phyloP scores from a whole-genome alignment of 2,113 vertebrate species.

The Hippocampus guttulatus region DNA sequence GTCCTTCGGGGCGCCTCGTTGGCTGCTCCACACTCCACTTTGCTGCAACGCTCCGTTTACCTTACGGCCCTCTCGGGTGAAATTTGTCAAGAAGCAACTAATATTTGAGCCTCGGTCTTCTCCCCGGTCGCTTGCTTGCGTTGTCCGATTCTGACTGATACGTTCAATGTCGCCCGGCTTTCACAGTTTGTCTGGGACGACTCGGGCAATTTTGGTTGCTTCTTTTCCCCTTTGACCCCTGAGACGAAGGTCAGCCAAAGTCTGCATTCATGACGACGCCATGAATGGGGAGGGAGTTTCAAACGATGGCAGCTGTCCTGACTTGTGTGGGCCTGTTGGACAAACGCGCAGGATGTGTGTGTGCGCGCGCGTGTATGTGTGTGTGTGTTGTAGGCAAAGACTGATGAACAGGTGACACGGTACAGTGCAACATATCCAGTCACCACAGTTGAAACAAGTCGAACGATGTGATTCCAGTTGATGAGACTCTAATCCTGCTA shows the following conservation, averaged over 20 bases:
- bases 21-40: background rate
- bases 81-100: background rate
- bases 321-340: slow-evolving; percentile 13
- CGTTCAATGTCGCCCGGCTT: background rate
- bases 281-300: slow-evolving; percentile 34
- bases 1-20: too few species aligned
- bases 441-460: background rate
- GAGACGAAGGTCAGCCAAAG: slow-evolving; percentile 35
- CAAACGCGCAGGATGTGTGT: background rate
- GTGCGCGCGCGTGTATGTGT: background rate
- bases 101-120: background rate
- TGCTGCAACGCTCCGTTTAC: background rate
- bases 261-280: slow-evolving; percentile 21
- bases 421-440: background rate
- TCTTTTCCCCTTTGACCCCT: slow-evolving; percentile 35
- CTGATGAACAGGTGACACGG: background rate
- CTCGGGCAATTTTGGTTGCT: background rate
- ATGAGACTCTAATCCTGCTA: background rate
- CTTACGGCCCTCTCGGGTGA: too few species aligned
- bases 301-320: slow-evolving; percentile 44
- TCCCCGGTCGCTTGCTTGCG: background rate
- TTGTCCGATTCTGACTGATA: background rate
- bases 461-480: background rate
- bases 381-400: background rate
- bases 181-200: background rate